Percentiles rank a stretch among this genome's conserved stretches.
Evolutionary conservation across 2,113 vertebrate genomes (phyloP).

Genomic region (Synodontis membranacea): DNA sequence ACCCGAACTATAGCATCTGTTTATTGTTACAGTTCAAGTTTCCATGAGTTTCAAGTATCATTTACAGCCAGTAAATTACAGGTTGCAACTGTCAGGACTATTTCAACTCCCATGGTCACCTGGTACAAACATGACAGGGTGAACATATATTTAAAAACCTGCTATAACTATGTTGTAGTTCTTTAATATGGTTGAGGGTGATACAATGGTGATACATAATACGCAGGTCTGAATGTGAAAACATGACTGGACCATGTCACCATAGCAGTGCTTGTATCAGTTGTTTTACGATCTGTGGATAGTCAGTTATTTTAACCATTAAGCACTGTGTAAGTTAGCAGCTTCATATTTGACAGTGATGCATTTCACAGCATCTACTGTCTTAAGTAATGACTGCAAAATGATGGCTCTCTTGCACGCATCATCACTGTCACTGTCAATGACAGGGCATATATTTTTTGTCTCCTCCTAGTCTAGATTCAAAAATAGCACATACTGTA

Average conservation of each 20-base stretch:
- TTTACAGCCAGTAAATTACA: no score
- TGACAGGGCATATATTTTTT: background rate
- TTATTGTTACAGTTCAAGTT: background rate
- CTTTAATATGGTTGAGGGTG: background rate
- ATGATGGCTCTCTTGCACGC: background rate
- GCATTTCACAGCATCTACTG: background rate
- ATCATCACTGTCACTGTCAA: background rate
- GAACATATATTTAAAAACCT: background rate
- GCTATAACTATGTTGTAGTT: background rate
- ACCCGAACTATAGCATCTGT: background rate
- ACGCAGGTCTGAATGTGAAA: background rate
- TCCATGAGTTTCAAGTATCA: background rate
- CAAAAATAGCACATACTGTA: background rate
- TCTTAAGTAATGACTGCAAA: conserved; percentile 8
- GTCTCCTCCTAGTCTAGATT: background rate
- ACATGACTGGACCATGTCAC: background rate
- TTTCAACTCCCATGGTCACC: background rate
- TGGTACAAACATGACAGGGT: background rate
- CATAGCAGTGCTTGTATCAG: background rate
- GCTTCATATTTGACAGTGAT: background rate
- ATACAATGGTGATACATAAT: background rate
- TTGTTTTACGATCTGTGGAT: conserved; percentile 3
- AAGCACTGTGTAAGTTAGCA: background rate
- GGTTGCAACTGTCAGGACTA: background rate
- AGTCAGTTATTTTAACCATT: conserved; percentile 5